Conservation (phyloP, 1,140 invertebrate species). For the Apolygus lucorum region DNA sequence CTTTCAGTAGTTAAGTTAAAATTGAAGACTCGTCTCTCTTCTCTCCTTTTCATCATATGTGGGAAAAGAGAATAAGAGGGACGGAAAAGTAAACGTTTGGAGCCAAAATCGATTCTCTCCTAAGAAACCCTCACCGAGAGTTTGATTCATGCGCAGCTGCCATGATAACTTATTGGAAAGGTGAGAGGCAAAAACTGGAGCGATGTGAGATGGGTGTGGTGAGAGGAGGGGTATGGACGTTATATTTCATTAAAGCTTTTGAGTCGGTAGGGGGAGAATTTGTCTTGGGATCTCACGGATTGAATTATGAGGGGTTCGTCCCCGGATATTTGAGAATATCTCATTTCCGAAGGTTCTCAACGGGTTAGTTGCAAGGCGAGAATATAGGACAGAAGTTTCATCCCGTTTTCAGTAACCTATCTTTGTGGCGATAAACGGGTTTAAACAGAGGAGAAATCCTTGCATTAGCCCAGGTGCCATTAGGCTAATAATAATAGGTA, state of each 20-base stretch:
- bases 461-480: neutral
- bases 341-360: neutral
- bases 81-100: too few relatives aligned
- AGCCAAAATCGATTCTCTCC: neutral
- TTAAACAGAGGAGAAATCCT: neutral
- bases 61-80: neutral
- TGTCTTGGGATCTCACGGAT: neutral
- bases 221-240: neutral
- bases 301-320: neutral
- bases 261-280: neutral
- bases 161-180: neutral
- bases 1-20: neutral
- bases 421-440: neutral
- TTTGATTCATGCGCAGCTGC: neutral
- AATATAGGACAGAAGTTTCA: too few relatives aligned
- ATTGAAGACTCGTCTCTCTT: neutral
- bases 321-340: neutral
- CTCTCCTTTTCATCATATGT: neutral
- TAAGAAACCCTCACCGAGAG: neutral
- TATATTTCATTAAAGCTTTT: neutral
- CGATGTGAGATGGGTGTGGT: neutral
- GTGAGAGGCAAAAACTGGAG: too few relatives aligned
- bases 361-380: neutral
- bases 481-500: neutral
- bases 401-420: neutral